Evolutionary conservation across 2,113 vertebrate species (phyloP).

Genomic region (Struthidea cinerea): DNA sequence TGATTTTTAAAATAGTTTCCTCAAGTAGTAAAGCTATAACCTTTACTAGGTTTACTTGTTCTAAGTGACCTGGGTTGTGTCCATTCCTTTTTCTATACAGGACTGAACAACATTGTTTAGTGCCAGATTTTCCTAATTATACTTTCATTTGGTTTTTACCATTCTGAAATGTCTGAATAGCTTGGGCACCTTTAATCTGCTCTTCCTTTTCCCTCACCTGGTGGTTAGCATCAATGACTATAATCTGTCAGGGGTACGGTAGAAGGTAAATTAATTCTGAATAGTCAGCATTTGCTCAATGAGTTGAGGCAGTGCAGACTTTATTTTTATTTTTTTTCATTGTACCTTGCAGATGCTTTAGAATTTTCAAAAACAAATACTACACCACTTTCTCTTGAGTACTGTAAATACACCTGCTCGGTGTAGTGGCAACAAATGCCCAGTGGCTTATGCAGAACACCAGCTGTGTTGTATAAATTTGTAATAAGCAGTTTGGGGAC

Average conservation of each 20-base stretch:
- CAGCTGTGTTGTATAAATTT: constrained; percentile 23
- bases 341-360: not conserved
- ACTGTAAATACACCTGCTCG: constrained; percentile 11
- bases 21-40: not conserved
- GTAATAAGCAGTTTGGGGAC: not conserved
- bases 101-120: not conserved
- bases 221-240: constrained; percentile 75
- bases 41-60: not conserved
- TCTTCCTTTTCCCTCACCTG: constrained; percentile 71
- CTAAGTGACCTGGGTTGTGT: not conserved
- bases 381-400: not conserved
- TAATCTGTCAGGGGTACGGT: constrained; percentile 64
- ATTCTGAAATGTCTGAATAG: constrained; percentile 64
- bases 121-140: constrained; percentile 44
- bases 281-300: constrained; percentile 67
- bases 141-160: constrained; percentile 60
- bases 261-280: constrained; percentile 73
- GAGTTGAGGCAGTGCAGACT: not conserved
- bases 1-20: not conserved
- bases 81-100: not conserved
- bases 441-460: not conserved
- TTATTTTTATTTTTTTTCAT: not conserved
- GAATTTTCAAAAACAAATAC: not conserved
- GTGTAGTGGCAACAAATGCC: constrained; percentile 14
- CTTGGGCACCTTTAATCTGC: constrained; percentile 74